A percentile compares a stretch with the other conserved stretches of the same genome.
phyloP scores from a whole-genome alignment of 2,113 vertebrate genomes.

The Mustela lutreola region DNA sequence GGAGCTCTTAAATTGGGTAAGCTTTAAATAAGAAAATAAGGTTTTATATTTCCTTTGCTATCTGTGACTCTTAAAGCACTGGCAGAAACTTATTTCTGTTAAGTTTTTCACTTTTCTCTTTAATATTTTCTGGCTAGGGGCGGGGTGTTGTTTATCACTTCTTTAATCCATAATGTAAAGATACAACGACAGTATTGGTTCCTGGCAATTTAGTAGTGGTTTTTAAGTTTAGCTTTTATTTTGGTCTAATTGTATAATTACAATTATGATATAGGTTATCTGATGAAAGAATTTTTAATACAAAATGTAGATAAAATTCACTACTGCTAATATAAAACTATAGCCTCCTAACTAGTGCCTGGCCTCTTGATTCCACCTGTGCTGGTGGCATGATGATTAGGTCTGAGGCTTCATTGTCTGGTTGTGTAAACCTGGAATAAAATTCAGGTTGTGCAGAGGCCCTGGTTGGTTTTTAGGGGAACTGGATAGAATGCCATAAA shows the following conservation, averaged over 20 bases:
- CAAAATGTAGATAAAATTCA: slow-evolving; percentile 31
- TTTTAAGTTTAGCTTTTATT: slow-evolving; percentile 55
- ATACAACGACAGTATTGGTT: background rate
- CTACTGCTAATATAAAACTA: background rate
- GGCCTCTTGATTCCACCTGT: background rate
- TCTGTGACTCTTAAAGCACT: slow-evolving; percentile 49
- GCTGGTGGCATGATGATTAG: background rate
- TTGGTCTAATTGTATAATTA: slow-evolving; percentile 34
- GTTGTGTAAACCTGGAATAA: background rate
- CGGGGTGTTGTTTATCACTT: background rate
- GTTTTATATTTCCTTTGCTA: background rate
- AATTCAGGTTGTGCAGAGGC: background rate
- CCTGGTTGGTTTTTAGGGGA: background rate
- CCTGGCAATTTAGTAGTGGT: background rate
- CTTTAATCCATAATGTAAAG: slow-evolving; percentile 15
- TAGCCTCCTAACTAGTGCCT: background rate
- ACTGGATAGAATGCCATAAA: background rate
- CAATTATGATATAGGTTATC: slow-evolving; percentile 28
- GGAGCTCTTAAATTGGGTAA: slow-evolving; percentile 97
- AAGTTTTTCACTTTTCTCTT: background rate
- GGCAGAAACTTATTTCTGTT: background rate
- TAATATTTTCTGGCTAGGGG: background rate
- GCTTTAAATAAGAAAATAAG: slow-evolving; percentile 69
- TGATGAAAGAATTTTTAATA: background rate
- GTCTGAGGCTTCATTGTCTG: background rate